These are phyloP conservation scores for Bombus superbus DNA, from an alignment of 1,140 invertebrate species.

Conservation along the genomic window DNA sequence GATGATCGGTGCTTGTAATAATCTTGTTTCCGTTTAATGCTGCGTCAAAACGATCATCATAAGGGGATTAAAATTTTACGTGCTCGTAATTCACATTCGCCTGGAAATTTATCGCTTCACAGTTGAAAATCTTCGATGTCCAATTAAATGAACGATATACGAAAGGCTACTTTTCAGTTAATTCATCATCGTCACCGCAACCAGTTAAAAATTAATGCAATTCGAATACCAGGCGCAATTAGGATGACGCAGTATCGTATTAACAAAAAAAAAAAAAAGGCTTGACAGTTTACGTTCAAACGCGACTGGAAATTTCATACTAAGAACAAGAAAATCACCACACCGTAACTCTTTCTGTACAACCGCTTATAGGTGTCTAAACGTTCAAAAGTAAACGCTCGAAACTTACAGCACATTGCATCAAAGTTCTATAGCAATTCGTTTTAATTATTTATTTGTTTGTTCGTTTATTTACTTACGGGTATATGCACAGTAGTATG, in stretches of 20 bases:
- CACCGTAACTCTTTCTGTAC: no score
- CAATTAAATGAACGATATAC: constrained; percentile 18
- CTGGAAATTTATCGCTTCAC: constrained; percentile 18
- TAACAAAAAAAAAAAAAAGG: neutral
- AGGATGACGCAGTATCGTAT: neutral
- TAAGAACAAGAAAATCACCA: no score
- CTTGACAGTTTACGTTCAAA: neutral
- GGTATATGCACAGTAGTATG: no score
- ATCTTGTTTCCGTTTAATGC: constrained; percentile 52
- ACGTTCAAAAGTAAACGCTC: no score
- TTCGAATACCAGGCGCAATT: neutral
- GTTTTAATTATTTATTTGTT: no score
- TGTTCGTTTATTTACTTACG: no score
- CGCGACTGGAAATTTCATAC: neutral
- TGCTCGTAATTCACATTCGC: constrained; percentile 32
- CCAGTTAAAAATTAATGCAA: constrained; percentile 11
- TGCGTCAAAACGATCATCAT: constrained; percentile 48
- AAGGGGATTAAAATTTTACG: constrained; percentile 53
- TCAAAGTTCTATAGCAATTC: no score
- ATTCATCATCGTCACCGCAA: constrained; percentile 3
- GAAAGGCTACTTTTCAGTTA: constrained; percentile 21
- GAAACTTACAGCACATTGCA: no score
- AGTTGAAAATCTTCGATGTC: constrained; percentile 31
- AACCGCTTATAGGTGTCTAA: no score
- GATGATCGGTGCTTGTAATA: constrained; percentile 52